A percentile compares a stretch with the other conserved stretches of the same genome.
phyloP scores from a whole-genome alignment of 2,113 vertebrate species.

The Apaloderma vittatum region DNA sequence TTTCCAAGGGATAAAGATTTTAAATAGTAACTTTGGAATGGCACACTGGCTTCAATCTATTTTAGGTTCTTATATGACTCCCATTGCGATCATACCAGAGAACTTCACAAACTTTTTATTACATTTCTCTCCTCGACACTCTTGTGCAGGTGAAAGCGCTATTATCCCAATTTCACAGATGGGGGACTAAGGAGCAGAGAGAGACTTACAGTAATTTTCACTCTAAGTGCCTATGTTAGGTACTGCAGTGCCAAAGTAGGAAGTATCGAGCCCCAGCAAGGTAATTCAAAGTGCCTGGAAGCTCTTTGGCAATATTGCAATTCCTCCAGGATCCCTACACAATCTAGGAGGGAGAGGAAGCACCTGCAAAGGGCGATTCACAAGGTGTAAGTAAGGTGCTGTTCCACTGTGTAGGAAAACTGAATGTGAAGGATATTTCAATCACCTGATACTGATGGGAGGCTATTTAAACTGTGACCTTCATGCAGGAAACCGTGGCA shows the following conservation, averaged over 20 bases:
- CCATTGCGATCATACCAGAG: conserved; percentile 32
- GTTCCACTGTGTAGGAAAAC: background rate
- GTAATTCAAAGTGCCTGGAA: conserved; percentile 12
- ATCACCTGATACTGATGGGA: background rate
- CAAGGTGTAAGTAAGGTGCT: background rate
- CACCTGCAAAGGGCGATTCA: background rate
- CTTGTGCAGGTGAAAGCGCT: background rate
- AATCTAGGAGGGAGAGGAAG: background rate
- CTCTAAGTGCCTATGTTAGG: conserved; percentile 21
- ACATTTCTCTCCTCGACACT: conserved; percentile 26
- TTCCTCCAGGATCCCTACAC: background rate
- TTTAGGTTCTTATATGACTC: conserved; percentile 69
- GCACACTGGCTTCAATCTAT: conserved; percentile 66
- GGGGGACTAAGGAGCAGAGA: conserved; percentile 39
- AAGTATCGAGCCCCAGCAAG: background rate
- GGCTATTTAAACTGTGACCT: background rate
- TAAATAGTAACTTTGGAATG: conserved; percentile 65
- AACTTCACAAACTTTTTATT: conserved; percentile 70
- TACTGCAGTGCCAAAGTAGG: background rate
- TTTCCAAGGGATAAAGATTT: conserved; percentile 63
- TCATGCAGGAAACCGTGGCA: background rate
- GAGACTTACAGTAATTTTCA: conserved; percentile 51
- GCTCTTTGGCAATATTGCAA: background rate
- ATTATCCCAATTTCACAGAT: conserved; percentile 66
- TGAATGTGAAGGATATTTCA: background rate